Conservation (phyloP, 2,113 vertebrate species). For the Pachyramphus minor region DNA sequence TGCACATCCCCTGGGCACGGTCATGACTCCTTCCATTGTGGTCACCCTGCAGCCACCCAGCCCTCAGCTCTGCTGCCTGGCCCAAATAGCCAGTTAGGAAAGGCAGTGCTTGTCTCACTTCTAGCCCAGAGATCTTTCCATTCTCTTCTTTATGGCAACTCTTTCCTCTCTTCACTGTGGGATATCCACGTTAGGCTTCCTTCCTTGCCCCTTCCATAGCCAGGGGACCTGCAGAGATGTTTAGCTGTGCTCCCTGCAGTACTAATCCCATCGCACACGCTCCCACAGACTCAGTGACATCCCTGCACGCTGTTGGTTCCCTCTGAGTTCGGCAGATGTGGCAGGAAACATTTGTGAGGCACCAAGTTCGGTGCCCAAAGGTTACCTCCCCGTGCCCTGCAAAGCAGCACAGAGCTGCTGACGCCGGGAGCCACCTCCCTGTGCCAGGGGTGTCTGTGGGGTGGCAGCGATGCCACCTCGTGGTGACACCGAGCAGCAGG, state of each 20-base stretch:
- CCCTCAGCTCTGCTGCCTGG: background rate
- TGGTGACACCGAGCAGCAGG: background rate
- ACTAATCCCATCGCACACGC: background rate
- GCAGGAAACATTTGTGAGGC: too few relatives aligned
- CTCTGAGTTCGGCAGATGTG: rapidly evolving
- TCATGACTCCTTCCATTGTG: background rate
- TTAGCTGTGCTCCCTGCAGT: rapidly evolving
- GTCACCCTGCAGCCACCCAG: background rate
- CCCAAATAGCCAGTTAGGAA: background rate
- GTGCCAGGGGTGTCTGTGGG: background rate
- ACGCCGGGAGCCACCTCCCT: background rate
- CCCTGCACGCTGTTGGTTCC: rapidly evolving
- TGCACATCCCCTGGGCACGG: background rate
- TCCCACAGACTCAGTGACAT: rapidly evolving
- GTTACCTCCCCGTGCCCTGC: background rate
- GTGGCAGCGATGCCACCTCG: conserved; percentile 14
- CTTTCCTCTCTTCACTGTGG: background rate
- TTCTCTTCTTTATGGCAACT: background rate
- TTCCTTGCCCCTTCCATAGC: background rate
- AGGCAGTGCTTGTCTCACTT: background rate
- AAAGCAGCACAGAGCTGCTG: background rate
- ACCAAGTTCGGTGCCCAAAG: rapidly evolving
- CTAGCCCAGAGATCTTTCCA: background rate
- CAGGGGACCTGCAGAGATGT: background rate
- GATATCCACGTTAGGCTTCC: background rate